Conservation (phyloP, 2,888 invertebrate species). For the Dolichopus griseipennis region DNA sequence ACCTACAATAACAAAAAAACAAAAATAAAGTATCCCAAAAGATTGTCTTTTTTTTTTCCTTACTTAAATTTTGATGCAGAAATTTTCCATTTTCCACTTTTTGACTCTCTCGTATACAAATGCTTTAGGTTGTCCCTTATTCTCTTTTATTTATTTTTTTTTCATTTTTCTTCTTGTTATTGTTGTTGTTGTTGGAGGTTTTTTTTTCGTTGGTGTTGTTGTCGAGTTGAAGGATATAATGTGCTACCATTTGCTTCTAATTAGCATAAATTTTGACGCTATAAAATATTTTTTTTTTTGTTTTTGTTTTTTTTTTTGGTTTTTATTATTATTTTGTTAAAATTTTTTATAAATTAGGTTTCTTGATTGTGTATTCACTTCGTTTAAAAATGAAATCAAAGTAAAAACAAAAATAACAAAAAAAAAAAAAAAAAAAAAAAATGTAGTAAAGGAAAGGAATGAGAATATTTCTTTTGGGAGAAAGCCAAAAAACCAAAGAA, state of each 20-base stretch:
- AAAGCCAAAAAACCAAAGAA: background rate
- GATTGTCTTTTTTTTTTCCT: background rate
- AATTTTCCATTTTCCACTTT: background rate
- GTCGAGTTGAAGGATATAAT: slow-evolving; percentile 1
- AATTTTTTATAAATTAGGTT: slow-evolving; percentile 1
- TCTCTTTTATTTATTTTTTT: background rate
- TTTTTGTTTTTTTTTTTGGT: no score
- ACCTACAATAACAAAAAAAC: no score
- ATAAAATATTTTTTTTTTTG: background rate
- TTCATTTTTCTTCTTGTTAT: background rate
- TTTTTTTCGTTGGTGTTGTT: background rate
- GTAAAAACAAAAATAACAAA: no score
- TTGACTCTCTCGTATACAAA: background rate
- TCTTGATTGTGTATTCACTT: background rate
- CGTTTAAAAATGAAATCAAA: no score
- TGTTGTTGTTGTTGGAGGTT: background rate
- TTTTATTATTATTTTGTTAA: background rate
- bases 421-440: no score
- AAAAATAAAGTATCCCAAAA: background rate
- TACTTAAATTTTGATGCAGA: background rate
- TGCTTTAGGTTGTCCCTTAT: background rate
- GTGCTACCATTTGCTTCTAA: slow-evolving; percentile 6
- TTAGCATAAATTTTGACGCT: background rate
- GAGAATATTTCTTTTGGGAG: background rate
- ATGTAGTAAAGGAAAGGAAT: no score